Base-by-base conservation (phyloP, 2,797 vertebrate genomes). In the Cichlasoma orientale region DNA sequence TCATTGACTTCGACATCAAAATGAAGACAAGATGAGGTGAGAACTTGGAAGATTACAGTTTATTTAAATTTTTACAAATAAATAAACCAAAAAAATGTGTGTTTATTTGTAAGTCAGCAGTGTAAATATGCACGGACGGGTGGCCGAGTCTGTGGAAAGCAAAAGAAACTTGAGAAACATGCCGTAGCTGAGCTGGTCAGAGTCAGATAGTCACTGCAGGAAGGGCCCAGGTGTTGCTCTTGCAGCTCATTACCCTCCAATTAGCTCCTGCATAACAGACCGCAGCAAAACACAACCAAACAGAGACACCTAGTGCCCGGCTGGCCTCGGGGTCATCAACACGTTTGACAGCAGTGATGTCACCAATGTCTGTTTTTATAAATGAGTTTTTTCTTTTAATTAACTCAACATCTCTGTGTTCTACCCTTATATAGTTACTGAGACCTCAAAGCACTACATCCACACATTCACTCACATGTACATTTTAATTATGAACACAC, bases 201-300 rank as follows among this genome's bases (percentile, higher is more conserved):
- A 50, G 47, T 50, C 47, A 19, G 21, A 23, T 16, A 1, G 36
- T 44, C 8, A 1, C 14, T 63, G 59, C 36, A 63, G 59, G 21
- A 44, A 23, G 8, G 21, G 59, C 59, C 9, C 59, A 63, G 59
- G 59, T 27, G 59, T 0, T 44, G 38, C 21, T 63, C 21, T 63
- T 7, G 59, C 21, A 44, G 38, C 9, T 63, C 25, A 63, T 27
- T 44, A 44, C 21, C 59, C 21, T 27, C 59, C 38, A 41, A 44
- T 63, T 63, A 63, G 59, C 14, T 23, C 1, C 1, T 44, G 0
- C 0, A 16, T 44, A 66, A 47, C 61, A 47, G 13, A 47, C 1
- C 14, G 5, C 44, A 47, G 44, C 44, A 18, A 16, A 47, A 5
- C 11, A 19, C 5, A 66, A 29, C 23, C 47, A 66, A 66, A 66